Conservation (phyloP, 2,797 vertebrate genomes). For the Chlorospingus flavigularis region DNA sequence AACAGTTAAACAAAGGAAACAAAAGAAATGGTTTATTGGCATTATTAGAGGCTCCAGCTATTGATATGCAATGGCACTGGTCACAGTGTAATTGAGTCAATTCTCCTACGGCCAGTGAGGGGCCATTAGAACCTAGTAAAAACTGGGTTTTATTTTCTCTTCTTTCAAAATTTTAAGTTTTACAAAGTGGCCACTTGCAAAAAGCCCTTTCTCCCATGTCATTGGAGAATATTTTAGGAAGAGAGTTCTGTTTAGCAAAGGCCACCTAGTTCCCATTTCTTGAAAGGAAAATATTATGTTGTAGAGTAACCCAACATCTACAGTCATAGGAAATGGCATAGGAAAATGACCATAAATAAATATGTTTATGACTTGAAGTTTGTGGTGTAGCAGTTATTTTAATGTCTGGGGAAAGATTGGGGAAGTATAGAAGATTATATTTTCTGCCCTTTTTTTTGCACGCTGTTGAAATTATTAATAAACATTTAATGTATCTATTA, state of each 20-base stretch:
- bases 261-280: slow-evolving; percentile 15
- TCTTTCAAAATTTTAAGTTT: slow-evolving; percentile 43
- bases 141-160: slow-evolving; percentile 43
- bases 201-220: not conserved
- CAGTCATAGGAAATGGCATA: not conserved
- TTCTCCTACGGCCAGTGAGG: not conserved
- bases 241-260: slow-evolving; percentile 12
- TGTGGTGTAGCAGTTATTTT: slow-evolving; percentile 7
- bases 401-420: not conserved
- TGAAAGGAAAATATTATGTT: slow-evolving; percentile 40
- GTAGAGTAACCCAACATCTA: not conserved
- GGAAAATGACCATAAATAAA: slow-evolving; percentile 61
- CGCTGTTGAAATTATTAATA: not conserved
- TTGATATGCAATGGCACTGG: slow-evolving; percentile 35
- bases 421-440: not conserved
- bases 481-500: not conserved
- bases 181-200: not conserved
- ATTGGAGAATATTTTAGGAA: slow-evolving; percentile 34
- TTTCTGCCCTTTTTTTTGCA: not conserved
- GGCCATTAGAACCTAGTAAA: slow-evolving; percentile 31
- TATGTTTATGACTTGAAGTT: slow-evolving; percentile 2
- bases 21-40: slow-evolving; percentile 35
- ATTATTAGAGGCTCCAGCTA: slow-evolving; percentile 35
- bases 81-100: slow-evolving; percentile 24
- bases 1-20: slow-evolving; percentile 45